A percentile compares a stretch with the other conserved stretches of the same genome.
Evolutionary conservation across 2,113 vertebrate genomes (phyloP).

Genomic region (Mohoua ochrocephala): DNA sequence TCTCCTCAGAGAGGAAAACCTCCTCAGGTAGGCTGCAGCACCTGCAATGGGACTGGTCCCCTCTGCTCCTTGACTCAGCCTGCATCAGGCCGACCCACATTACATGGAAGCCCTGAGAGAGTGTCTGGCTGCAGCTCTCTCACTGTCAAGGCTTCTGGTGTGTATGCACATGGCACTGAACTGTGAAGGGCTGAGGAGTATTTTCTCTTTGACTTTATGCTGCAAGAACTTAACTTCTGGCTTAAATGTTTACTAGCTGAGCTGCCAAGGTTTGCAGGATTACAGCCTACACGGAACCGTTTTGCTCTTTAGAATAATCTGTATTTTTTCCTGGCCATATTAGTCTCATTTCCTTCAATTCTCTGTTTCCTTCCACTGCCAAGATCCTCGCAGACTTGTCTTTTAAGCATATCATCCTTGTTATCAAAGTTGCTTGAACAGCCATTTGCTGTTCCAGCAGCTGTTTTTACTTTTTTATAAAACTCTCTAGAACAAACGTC

Average conservation of each 20-base stretch:
- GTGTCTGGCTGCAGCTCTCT: not conserved
- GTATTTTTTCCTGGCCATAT: not conserved
- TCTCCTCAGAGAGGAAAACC: slow-evolving; percentile 60
- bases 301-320: not conserved
- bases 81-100: not conserved
- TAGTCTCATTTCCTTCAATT: not conserved
- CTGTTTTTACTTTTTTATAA: not conserved
- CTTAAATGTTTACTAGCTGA: not conserved
- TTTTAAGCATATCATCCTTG: not conserved
- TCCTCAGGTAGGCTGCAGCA: slow-evolving; percentile 67
- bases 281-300: not conserved
- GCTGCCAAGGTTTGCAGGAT: not conserved
- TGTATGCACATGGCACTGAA: not conserved
- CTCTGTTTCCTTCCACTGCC: not conserved
- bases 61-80: not conserved
- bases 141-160: not conserved
- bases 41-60: not conserved
- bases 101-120: not conserved
- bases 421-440: not conserved
- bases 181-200: not conserved
- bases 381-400: not conserved
- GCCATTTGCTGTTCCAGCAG: not conserved
- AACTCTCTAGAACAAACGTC: not conserved
- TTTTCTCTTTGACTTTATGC: not conserved
- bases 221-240: not conserved